phyloP scores from a whole-genome alignment of 2,888 invertebrate genomes.

The Tethea ocularis region DNA sequence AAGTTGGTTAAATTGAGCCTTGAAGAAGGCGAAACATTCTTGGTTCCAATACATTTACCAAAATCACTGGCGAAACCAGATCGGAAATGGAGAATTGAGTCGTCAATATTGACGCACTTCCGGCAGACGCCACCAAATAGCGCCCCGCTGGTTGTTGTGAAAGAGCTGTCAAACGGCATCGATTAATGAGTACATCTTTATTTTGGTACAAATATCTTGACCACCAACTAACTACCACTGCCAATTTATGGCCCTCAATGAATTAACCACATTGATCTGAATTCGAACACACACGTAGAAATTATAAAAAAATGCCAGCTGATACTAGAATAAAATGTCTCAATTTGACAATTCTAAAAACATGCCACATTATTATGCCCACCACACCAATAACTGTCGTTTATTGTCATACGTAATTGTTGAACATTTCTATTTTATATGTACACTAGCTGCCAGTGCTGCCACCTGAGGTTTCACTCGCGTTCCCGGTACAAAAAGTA shows the following conservation, averaged over 20 bases:
- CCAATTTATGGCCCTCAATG: constrained; percentile 35
- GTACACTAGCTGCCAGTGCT: too few relatives aligned
- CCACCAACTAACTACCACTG: constrained; percentile 45
- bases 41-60: background rate
- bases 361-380: background rate
- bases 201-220: constrained; percentile 40
- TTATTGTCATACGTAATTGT: too few relatives aligned
- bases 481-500: too few relatives aligned
- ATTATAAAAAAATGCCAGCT: constrained; percentile 42
- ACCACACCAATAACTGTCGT: too few relatives aligned
- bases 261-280: constrained; percentile 38
- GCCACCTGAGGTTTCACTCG: too few relatives aligned
- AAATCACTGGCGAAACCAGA: constrained; percentile 28
- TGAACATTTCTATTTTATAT: too few relatives aligned
- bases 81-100: constrained; percentile 71
- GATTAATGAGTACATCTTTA: constrained; percentile 63
- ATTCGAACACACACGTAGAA: constrained; percentile 37
- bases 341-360: constrained; percentile 18
- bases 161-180: constrained; percentile 67
- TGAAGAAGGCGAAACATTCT: background rate
- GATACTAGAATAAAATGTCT: constrained; percentile 20
- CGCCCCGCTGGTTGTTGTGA: constrained; percentile 79
- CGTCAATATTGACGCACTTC: constrained; percentile 68
- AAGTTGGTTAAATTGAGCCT: background rate
- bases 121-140: constrained; percentile 56